Base-by-base conservation (phyloP, 2,113 vertebrate species). In the Actenoides lindsayi region DNA sequence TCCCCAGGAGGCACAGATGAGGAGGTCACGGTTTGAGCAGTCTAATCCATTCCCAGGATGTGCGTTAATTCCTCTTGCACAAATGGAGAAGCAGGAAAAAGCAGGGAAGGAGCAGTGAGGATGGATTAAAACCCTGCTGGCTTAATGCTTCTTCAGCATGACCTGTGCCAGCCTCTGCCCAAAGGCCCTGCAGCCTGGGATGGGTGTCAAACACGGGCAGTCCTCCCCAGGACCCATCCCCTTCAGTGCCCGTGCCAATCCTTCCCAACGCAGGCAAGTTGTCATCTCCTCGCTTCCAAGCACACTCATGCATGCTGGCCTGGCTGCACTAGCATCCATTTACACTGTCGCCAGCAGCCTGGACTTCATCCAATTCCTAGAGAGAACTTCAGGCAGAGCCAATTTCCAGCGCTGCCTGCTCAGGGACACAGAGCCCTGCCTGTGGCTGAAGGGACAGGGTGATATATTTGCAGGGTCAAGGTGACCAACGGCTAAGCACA, bases 361-460 rank as follows among this genome's bases (percentile, higher is more conserved):
- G 96, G 96, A 91, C 54, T 57, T 41, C 83, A 79, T 92, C 95
- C 96, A 96, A 44, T 96, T 97, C 96, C 96, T 96, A 95, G 96
- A 96, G 91, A 96, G 96, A 95, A 83, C 65, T 85, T 71, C 86
- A 93, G 70, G 67, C 77, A 94, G 70, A 94, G 95, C 94, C 95
- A 96, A 69, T 54, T 94, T 89, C 59, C 89, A 94, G 77, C 10
- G 30, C 83, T 73, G 86, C 74, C 81, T 79, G 89, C 86, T 76
- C 31, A 2, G 83, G 78, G 91, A 91, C 89, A 87, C 91, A 95
- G 90, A 94, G 89, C 51, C 54, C 54, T 68, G 78, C 33, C 93
- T 83, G 77, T 31, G 54, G 56, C 27, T 28, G 37, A 87, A 64
- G n/a, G 57, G 76, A 95, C 65, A 44, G 73, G 37, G 48, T 30